Conservation (phyloP, 2,113 vertebrate species). For the Ailurus styani region DNA sequence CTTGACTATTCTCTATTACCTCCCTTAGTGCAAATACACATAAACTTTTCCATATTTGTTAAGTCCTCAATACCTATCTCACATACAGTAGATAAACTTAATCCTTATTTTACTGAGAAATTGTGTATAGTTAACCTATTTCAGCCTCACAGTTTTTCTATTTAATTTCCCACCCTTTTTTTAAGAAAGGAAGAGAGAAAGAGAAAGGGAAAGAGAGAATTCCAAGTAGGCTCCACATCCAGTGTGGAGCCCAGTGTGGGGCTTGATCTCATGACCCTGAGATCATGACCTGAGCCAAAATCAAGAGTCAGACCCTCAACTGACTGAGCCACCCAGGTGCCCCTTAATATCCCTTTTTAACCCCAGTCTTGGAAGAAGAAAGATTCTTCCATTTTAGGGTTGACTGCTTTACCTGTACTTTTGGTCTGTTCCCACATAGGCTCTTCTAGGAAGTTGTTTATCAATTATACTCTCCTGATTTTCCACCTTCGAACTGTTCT, state of each 20-base stretch:
- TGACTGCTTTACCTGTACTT: neutral
- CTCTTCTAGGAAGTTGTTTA: neutral
- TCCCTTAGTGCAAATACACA: neutral
- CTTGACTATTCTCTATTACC: neutral
- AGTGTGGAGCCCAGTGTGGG: no score
- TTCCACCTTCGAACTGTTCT: neutral
- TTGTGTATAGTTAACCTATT: neutral
- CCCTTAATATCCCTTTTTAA: neutral
- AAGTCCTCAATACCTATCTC: neutral
- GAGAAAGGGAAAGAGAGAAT: no score
- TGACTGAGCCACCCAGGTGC: neutral
- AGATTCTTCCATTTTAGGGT: neutral
- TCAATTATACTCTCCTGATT: neutral
- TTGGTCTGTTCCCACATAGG: neutral
- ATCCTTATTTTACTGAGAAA: neutral
- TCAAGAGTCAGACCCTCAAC: no score
- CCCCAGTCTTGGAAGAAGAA: neutral
- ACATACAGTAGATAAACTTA: neutral
- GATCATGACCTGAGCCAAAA: no score
- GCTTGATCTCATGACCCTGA: no score
- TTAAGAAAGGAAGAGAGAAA: no score
- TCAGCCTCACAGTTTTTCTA: neutral
- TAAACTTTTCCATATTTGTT: neutral
- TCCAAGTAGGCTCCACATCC: no score
- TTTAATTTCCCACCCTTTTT: neutral